These are phyloP conservation scores for Gari tellinella DNA, from an alignment of 2,888 invertebrate species.

Conservation along the genomic window DNA sequence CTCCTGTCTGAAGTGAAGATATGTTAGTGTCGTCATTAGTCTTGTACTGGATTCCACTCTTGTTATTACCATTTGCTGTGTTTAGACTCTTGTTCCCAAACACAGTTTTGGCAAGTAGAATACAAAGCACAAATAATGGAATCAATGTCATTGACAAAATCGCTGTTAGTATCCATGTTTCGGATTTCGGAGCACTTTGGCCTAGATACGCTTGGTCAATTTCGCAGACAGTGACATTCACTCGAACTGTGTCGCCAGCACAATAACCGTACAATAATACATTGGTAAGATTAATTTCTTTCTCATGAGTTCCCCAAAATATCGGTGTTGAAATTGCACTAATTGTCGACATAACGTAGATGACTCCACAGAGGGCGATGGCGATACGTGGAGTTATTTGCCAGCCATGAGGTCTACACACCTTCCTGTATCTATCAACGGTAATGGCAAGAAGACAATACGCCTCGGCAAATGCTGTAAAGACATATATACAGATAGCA, in stretches of 20 bases:
- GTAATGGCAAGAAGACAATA: slow-evolving; percentile 67
- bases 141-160: slow-evolving; percentile 29
- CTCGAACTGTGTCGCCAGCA: no score
- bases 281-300: not conserved
- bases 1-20: no score
- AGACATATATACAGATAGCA: slow-evolving; percentile 48
- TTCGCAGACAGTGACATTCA: slow-evolving; percentile 44
- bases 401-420: slow-evolving; percentile 66
- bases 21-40: no score
- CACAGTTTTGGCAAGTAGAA: slow-evolving; percentile 28
- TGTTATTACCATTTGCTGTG: no score
- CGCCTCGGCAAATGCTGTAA: slow-evolving; percentile 60
- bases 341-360: slow-evolving; percentile 22
- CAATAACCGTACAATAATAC: slow-evolving; percentile 1
- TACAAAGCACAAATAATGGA: slow-evolving; percentile 36
- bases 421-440: slow-evolving; percentile 70
- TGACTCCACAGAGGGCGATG: slow-evolving; percentile 17
- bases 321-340: slow-evolving; percentile 36
- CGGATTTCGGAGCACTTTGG: slow-evolving; percentile 16
- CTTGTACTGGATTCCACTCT: no score
- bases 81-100: no score
- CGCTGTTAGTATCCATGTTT: slow-evolving; percentile 12
- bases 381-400: slow-evolving; percentile 33
- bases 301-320: slow-evolving; percentile 46
- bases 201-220: slow-evolving; percentile 26